Evolutionary conservation across 2,113 vertebrate species (phyloP), one percentile per base, ranked within the genome.

Genomic region (Brachionichthys hirsutus): DNA sequence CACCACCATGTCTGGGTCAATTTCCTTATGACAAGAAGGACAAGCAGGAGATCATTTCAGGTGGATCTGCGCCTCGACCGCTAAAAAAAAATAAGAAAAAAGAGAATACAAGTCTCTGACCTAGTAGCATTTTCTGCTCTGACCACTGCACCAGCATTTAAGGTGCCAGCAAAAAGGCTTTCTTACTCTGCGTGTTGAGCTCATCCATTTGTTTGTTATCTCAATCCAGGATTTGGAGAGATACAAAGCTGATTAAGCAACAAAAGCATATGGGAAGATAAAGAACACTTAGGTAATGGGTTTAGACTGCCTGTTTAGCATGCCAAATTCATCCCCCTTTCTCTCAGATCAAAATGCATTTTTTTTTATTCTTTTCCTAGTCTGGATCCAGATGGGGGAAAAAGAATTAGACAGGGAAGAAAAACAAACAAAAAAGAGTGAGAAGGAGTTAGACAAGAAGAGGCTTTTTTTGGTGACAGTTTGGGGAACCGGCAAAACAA

Each of bases 161-260:
- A 62, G 68, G 70, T 82, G 86, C 85, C 85, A 88, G 77, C 67
- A 60, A 82, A 90, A 85, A 86, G 70, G 81, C 78, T 85, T 89
- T 91, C 86, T 87, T 83, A 78, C 75, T 86, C 77, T 70, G 53
- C 63, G 69, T 68, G 48, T 59, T 74, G 85, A 89, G 78, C 72
- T 88, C 84, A 92, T 89, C 88, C 82, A 81, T 90, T 93, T 91
- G 89, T 93, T 93, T 93, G 89, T 92, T 93, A 92, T 93, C 91
- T 93, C 90, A 89, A 80, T 90, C 89, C 91, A 84, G 89, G 91
- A 92, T 93, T 94, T 94, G 85, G 85, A 75, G 85, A 90, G 91
- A 93, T 93, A 92, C 90, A 93, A 93, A 94, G 91, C 92, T 93
- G 93, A 94, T 94, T 92, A 94, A 70, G 81, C 84, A 78, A 90